Evolutionary conservation across 2,113 vertebrate species (phyloP).

Genomic region (Pitta sordida): DNA sequence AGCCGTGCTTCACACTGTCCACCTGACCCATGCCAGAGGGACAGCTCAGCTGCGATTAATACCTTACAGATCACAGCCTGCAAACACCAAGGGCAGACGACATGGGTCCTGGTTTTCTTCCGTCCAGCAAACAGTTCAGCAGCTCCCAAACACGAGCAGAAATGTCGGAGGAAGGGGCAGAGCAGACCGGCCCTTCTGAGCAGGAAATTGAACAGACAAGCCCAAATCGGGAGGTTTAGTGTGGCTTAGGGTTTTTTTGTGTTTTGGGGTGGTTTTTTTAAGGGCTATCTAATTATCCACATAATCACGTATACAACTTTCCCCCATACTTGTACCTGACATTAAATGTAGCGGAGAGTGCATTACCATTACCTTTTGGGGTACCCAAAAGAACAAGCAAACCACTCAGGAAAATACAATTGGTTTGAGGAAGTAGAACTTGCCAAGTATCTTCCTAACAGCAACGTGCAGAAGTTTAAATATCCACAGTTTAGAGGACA

Average conservation of each 20-base stretch:
- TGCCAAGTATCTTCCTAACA: neutral
- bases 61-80: neutral
- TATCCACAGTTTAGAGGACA: neutral
- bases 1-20: neutral
- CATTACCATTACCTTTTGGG: neutral
- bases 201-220: neutral
- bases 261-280: neutral
- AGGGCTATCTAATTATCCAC: neutral
- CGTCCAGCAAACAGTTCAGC: neutral
- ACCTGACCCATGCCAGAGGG: neutral
- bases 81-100: neutral
- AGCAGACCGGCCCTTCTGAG: neutral
- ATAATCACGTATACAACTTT: neutral
- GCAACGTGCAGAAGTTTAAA: neutral
- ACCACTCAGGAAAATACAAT: neutral
- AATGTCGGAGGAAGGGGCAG: neutral
- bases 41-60: neutral
- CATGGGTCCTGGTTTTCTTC: neutral
- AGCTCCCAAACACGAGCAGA: neutral
- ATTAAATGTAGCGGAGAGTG: neutral
- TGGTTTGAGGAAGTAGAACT: neutral
- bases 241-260: rapidly evolving
- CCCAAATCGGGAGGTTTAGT: neutral
- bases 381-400: neutral
- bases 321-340: neutral